A percentile compares a stretch with the other conserved stretches of the same genome.
Evolutionary conservation across 1,140 invertebrate species (phyloP).

Genomic region (Macrostomum lignano): DNA sequence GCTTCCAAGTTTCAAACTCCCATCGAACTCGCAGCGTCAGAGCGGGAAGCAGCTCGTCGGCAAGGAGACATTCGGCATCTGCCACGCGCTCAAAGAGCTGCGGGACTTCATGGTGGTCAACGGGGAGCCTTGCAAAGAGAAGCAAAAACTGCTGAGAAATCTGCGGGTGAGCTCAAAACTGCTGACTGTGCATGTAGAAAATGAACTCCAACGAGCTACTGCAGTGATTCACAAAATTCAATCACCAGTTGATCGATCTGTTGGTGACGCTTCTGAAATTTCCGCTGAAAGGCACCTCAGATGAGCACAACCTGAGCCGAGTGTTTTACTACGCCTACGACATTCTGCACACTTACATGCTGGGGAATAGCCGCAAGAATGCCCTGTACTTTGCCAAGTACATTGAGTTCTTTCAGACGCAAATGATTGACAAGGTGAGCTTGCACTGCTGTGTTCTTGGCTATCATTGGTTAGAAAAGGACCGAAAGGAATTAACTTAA

Average conservation of each 20-base stretch:
- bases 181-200: too few species aligned
- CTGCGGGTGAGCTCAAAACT: slow-evolving; percentile 18
- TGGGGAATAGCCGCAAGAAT: slow-evolving; percentile 17
- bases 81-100: slow-evolving; percentile 19
- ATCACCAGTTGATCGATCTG: slow-evolving; percentile 25
- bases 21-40: neutral
- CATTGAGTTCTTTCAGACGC: slow-evolving; percentile 9
- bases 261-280: slow-evolving; percentile 21
- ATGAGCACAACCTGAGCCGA: slow-evolving; percentile 17
- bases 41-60: too few species aligned
- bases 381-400: slow-evolving; percentile 10
- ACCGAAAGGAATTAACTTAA: too few species aligned
- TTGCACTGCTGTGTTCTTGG: neutral
- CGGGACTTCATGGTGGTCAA: slow-evolving; percentile 17
- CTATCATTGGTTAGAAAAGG: too few species aligned
- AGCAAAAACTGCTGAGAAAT: slow-evolving; percentile 26
- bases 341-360: slow-evolving; percentile 25
- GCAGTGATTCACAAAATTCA: too few species aligned
- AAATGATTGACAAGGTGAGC: slow-evolving; percentile 8
- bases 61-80: too few species aligned
- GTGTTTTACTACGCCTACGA: slow-evolving; percentile 13
- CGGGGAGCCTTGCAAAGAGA: slow-evolving; percentile 17
- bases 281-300: slow-evolving; percentile 15
- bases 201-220: too few species aligned
- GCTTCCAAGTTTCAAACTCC: too few species aligned